phyloP scores from a whole-genome alignment of 2,888 invertebrate species.

The Caenorhabditis imperialis region DNA sequence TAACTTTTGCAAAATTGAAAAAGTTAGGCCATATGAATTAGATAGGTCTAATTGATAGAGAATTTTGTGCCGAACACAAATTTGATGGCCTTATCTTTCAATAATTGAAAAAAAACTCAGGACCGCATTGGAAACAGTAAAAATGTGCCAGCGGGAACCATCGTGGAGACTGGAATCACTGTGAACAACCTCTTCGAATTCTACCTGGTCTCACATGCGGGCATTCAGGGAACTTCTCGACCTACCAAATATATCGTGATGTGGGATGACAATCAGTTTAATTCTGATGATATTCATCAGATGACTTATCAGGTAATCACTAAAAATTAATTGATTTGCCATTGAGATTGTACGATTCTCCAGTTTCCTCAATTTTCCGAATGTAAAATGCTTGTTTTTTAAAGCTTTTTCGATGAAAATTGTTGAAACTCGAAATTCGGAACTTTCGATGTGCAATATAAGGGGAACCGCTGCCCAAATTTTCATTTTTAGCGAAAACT shows the following conservation, averaged over 20 bases:
- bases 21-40: no score
- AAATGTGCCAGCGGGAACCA: slow-evolving; percentile 54
- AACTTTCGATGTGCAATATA: no score
- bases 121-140: slow-evolving; percentile 40
- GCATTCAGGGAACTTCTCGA: slow-evolving; percentile 55
- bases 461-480: no score
- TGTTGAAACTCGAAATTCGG: no score
- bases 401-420: no score
- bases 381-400: no score
- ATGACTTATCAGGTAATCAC: slow-evolving; percentile 50
- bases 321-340: neutral
- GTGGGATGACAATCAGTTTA: slow-evolving; percentile 52
- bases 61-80: no score
- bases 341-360: no score
- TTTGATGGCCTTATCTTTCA: neutral
- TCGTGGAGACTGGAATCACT: slow-evolving; percentile 52
- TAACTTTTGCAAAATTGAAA: no score
- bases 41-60: no score
- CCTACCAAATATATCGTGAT: slow-evolving; percentile 51
- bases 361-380: no score
- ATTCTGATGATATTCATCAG: slow-evolving; percentile 34
- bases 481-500: no score
- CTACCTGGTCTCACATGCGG: slow-evolving; percentile 51
- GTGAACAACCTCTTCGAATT: slow-evolving; percentile 51
- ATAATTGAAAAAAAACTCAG: slow-evolving; percentile 25